Evolutionary conservation across 2,113 vertebrate species (phyloP), one percentile per base, ranked within the genome.

Genomic region (Chroicocephalus ridibundus): DNA sequence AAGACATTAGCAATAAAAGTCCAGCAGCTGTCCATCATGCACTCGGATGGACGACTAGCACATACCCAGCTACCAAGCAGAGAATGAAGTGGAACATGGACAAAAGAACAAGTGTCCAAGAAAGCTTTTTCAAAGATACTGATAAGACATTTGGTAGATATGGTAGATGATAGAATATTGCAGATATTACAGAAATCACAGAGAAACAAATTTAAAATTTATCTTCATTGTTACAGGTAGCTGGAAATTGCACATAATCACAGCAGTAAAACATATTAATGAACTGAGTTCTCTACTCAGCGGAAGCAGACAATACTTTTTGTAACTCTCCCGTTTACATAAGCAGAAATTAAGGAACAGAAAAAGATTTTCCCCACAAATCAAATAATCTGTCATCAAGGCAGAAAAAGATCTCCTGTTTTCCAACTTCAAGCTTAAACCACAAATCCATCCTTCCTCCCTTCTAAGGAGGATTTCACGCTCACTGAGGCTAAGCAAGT

Each of bases 311-410:
- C 68, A 75, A 31, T 64, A 65, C 9, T 72, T 47, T 71, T 27
- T 18, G 6, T 54, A 64, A 70, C 19, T 36, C 12, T 38, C 9
- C 15, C 4, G 1, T 64, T 74, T 80, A 74, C 60, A 64, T 42
- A 49, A 92, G 57, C 68, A 92, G 65, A 92, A 88, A 92, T 90
- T 76, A 86, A 94, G 38, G 38, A 91, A 77, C 26, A 90, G 44
- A 88, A 90, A 84, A 88, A 27, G 1, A 82, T 69, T 86, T 81
- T 86, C 47, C 64, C 64, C 68, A 62, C 60, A 90, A 95, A 77
- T 80, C 40, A 91, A 89, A 65, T 51, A 8, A 60, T 55, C 64
- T 68, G 16, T 90, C 85, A 62, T 62, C n/a, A 81, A 88, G 66
- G 6, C 34, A 74, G 64, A 51, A 93, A 83, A 0, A 78, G 17